A percentile compares a stretch with the other conserved stretches of the same genome.
phyloP scores from a whole-genome alignment of 2,797 vertebrate species.

The Falco peregrinus region DNA sequence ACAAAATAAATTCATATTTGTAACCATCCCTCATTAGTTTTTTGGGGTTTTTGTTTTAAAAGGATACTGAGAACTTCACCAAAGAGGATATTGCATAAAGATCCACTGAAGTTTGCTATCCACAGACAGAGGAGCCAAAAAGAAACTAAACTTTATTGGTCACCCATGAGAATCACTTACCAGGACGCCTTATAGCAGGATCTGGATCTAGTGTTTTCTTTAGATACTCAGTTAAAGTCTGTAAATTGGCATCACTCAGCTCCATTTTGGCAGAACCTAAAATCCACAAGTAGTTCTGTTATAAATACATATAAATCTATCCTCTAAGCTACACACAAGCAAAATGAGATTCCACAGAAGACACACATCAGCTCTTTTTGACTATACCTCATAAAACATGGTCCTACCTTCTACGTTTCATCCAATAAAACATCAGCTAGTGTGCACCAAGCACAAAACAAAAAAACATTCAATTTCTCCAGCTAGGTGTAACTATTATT shows the following conservation, averaged over 20 bases:
- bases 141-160: neutral
- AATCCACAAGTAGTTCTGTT: conserved; percentile 40
- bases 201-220: conserved; percentile 96
- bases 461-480: neutral
- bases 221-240: conserved; percentile 93
- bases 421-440: neutral
- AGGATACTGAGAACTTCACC: neutral
- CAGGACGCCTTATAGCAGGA: conserved; percentile 92
- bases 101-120: neutral
- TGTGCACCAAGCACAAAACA: neutral
- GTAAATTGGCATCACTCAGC: conserved; percentile 94
- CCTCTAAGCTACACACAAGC: neutral
- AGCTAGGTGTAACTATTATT: neutral
- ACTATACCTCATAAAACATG: neutral
- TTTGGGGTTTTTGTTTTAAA: neutral
- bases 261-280: conserved; percentile 86
- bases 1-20: neutral
- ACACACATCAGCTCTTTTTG: neutral
- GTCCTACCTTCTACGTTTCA: neutral
- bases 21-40: neutral
- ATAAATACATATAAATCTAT: neutral
- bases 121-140: neutral
- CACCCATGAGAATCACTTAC: conserved; percentile 71
- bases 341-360: neutral
- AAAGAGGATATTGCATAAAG: neutral